Evolutionary conservation across 1,140 invertebrate species (phyloP).

Genomic region (Dreissena rostriformis): DNA sequence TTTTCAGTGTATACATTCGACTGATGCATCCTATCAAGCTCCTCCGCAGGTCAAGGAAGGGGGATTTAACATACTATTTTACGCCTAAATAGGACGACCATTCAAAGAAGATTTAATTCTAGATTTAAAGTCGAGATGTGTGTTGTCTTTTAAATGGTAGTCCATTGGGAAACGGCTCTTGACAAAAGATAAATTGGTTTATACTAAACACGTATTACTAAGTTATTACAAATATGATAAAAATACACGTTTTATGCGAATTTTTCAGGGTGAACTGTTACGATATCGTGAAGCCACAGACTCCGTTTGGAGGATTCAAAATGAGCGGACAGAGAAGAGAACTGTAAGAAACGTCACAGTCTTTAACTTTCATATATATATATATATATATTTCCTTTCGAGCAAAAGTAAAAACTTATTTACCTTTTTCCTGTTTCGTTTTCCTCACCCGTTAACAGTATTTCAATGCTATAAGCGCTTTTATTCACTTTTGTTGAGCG

Average conservation of each 20-base stretch:
- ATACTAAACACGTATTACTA: not conserved
- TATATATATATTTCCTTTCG: not conserved
- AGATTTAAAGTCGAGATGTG: not conserved
- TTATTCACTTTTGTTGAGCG: not conserved
- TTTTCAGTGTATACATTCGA: no score
- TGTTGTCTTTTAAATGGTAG: not conserved
- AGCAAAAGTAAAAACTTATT: not conserved
- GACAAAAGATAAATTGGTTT: not conserved
- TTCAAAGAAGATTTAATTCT: no score
- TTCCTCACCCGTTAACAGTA: no score
- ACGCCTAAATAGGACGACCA: no score
- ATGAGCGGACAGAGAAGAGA: constrained; percentile 94
- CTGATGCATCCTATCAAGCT: no score
- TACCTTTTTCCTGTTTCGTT: no score
- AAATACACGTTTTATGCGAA: not conserved
- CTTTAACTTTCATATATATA: not conserved
- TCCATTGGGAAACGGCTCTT: not conserved
- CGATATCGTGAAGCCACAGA: constrained; percentile 87
- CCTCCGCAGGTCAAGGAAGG: no score
- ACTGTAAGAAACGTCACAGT: constrained; percentile 84
- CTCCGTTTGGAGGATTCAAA: constrained; percentile 94
- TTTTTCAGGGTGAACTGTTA: constrained; percentile 90
- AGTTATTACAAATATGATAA: not conserved
- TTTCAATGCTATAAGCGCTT: not conserved
- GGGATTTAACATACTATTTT: no score